These are phyloP conservation scores for Torymus auratus DNA, from an alignment of 2,888 invertebrate genomes.

Conservation along the genomic window DNA sequence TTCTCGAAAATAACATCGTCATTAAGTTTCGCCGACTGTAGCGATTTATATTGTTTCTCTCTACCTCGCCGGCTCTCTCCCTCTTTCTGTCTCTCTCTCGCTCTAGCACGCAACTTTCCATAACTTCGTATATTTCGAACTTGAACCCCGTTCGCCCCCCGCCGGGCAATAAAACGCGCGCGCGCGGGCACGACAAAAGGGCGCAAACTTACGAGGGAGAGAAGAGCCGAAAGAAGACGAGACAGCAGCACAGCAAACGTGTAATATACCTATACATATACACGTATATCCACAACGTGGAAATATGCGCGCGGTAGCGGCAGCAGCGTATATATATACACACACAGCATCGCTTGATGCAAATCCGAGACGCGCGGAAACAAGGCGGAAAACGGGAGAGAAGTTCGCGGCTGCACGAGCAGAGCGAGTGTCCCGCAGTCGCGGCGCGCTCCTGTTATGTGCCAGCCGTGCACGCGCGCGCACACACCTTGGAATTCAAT, in stretches of 20 bases:
- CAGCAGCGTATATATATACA: too few relatives aligned
- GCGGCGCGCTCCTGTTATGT: constrained; percentile 22
- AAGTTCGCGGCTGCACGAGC: constrained; percentile 15
- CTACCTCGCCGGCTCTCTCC: too few relatives aligned
- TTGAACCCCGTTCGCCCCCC: background rate
- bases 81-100: too few relatives aligned
- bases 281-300: too few relatives aligned
- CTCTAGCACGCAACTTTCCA: background rate
- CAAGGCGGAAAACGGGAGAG: constrained; percentile 56
- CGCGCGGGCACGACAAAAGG: background rate
- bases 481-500: constrained; percentile 57
- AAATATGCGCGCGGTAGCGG: too few relatives aligned
- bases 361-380: constrained; percentile 53
- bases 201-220: background rate
- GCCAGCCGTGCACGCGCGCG: background rate
- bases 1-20: background rate
- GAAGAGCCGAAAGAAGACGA: constrained; percentile 15
- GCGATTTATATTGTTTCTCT: constrained; percentile 15
- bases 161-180: background rate
- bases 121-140: constrained; percentile 3
- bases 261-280: background rate
- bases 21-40: constrained; percentile 11
- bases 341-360: constrained; percentile 34
- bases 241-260: background rate
- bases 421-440: background rate